Conservation (phyloP, 2,113 vertebrate species). For the Trichomycterus rosablanca region DNA sequence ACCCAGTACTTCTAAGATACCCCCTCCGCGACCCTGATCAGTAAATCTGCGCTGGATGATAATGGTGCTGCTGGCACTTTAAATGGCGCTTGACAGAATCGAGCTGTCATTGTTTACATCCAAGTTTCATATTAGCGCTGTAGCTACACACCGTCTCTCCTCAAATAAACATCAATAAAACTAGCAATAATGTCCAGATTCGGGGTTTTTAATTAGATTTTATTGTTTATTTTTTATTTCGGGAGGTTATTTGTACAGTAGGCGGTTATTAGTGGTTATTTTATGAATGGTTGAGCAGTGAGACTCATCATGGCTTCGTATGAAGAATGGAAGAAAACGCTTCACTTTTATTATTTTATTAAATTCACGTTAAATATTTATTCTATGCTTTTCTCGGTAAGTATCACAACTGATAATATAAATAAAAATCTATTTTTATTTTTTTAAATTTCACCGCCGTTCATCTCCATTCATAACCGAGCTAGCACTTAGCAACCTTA, state of each 20-base stretch:
- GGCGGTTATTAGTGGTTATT: too few relatives aligned
- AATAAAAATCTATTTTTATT: neutral
- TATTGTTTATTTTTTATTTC: too few relatives aligned
- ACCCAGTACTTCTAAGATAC: too few relatives aligned
- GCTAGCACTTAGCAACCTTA: too few relatives aligned
- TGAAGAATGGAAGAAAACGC: slow-evolving; percentile 64
- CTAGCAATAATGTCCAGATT: neutral
- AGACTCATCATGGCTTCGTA: slow-evolving; percentile 63
- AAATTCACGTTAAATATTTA: slow-evolving; percentile 81
- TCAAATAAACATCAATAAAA: neutral
- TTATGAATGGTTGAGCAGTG: neutral
- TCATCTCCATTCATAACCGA: neutral
- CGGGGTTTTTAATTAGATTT: too few relatives aligned
- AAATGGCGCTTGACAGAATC: neutral
- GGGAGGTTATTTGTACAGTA: neutral
- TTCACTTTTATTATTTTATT: slow-evolving; percentile 75
- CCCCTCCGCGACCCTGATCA: too few relatives aligned
- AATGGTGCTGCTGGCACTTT: slow-evolving; percentile 37
- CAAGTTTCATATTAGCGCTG: neutral
- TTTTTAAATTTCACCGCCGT: neutral
- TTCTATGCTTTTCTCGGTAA: slow-evolving; percentile 83
- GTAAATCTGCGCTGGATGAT: too few relatives aligned
- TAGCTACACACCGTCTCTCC: too few relatives aligned
- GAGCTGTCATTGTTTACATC: slow-evolving; percentile 28
- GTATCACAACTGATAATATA: slow-evolving; percentile 39